Conservation (phyloP, 2,797 vertebrate species). For the Centroberyx gerrardi region DNA sequence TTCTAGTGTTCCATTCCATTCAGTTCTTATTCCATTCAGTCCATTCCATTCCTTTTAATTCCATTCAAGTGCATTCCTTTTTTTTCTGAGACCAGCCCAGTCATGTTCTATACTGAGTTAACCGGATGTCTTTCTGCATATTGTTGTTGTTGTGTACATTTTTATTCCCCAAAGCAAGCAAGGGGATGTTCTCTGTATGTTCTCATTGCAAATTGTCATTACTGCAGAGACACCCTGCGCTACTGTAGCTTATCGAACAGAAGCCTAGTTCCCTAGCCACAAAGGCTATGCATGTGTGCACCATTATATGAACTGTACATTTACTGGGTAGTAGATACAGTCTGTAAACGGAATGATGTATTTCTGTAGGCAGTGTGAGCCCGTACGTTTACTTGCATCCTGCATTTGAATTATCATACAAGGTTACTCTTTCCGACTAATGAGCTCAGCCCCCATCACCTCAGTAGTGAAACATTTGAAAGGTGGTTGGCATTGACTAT, state of each 20-base stretch:
- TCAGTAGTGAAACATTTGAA: constrained; percentile 36
- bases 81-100: constrained; percentile 80
- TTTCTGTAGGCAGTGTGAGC: constrained; percentile 68
- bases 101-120: constrained; percentile 39
- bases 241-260: constrained; percentile 51
- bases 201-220: constrained; percentile 46
- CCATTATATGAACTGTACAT: constrained; percentile 51
- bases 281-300: constrained; percentile 44
- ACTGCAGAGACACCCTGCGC: constrained; percentile 33
- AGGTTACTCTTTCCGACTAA: constrained; percentile 27
- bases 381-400: constrained; percentile 48
- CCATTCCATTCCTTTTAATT: constrained; percentile 34
- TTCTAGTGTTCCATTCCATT: constrained; percentile 34
- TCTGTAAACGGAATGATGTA: constrained; percentile 68
- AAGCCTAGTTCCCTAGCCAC: constrained; percentile 50
- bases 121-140: constrained; percentile 47
- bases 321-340: constrained; percentile 39
- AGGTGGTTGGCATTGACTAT: constrained; percentile 51
- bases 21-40: constrained; percentile 46
- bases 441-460: constrained; percentile 24
- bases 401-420: constrained; percentile 56
- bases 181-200: constrained; percentile 20
- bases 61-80: constrained; percentile 32
- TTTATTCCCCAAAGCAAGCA: constrained; percentile 29
- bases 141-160: constrained; percentile 47